These are phyloP conservation scores for Halocynthia aurantium DNA, from an alignment of 23 tunicate genomes.

Conservation along the genomic window DNA sequence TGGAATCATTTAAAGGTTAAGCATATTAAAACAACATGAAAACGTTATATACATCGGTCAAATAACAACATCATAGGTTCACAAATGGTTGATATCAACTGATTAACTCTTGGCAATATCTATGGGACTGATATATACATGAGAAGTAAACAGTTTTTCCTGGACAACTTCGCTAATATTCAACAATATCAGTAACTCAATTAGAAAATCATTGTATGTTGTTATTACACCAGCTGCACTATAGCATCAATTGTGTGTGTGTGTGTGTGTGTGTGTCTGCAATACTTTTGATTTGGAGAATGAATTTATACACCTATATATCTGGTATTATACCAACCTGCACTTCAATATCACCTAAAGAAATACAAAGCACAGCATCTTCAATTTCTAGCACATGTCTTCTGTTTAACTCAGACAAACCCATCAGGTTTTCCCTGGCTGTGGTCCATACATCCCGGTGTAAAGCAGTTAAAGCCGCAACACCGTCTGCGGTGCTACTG, in stretches of 20 bases:
- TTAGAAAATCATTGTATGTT: no score
- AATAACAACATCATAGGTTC: no score
- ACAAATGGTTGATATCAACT: no score
- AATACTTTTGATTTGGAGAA: background rate
- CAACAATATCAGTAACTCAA: no score
- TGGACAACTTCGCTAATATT: no score
- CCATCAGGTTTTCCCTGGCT: constrained; percentile 26
- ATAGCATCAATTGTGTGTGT: background rate
- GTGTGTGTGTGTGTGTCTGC: background rate
- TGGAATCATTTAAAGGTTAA: no score
- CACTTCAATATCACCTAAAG: constrained; percentile 29
- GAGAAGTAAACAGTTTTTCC: no score
- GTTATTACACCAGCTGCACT: no score
- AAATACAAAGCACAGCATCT: constrained; percentile 30
- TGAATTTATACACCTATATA: background rate
- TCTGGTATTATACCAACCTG: constrained; percentile 17
- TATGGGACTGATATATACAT: no score
- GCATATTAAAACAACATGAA: no score
- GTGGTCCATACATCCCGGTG: constrained; percentile 64
- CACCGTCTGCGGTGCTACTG: constrained; percentile 19
- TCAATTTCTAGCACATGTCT: constrained; percentile 32
- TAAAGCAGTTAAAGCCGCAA: constrained; percentile 54
- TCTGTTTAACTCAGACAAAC: constrained; percentile 18
- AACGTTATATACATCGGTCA: no score
- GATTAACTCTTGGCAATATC: no score